A percentile compares a stretch with the other conserved stretches of the same genome.
Evolutionary conservation across 2,797 vertebrate species (phyloP).

Genomic region (Spondyliosoma cantharus): DNA sequence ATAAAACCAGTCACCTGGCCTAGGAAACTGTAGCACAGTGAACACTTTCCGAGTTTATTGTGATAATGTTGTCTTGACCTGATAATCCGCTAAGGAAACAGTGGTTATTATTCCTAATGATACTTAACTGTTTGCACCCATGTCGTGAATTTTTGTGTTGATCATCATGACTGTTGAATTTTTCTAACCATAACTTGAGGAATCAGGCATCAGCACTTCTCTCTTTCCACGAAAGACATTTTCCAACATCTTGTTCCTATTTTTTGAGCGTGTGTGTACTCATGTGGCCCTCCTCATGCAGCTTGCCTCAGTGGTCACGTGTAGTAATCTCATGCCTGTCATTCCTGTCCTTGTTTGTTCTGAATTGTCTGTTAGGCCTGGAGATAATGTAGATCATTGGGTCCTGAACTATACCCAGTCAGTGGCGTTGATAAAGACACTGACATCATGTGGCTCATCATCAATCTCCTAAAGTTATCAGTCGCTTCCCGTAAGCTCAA

Average conservation of each 20-base stretch:
- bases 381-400: conserved; percentile 44
- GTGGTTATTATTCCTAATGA: not conserved
- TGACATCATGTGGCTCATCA: not conserved
- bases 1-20: conserved; percentile 46
- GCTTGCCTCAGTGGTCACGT: conserved; percentile 45
- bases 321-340: conserved; percentile 56
- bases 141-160: not conserved
- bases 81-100: conserved; percentile 16
- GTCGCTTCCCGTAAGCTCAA: not conserved
- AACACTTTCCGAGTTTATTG: conserved; percentile 16
- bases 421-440: conserved; percentile 39
- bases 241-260: conserved; percentile 27
- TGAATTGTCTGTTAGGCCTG: conserved; percentile 39
- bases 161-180: conserved; percentile 35
- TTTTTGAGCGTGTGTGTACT: not conserved
- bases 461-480: not conserved
- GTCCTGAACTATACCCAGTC: conserved; percentile 26
- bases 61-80: conserved; percentile 1
- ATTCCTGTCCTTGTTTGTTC: conserved; percentile 63
- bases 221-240: not conserved
- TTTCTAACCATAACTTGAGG: not conserved
- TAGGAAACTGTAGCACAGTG: conserved; percentile 14
- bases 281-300: conserved; percentile 15
- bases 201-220: conserved; percentile 27
- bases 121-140: not conserved